Evolutionary conservation across 1,140 invertebrate species (phyloP).

Genomic region (Pachypsylla venusta): DNA sequence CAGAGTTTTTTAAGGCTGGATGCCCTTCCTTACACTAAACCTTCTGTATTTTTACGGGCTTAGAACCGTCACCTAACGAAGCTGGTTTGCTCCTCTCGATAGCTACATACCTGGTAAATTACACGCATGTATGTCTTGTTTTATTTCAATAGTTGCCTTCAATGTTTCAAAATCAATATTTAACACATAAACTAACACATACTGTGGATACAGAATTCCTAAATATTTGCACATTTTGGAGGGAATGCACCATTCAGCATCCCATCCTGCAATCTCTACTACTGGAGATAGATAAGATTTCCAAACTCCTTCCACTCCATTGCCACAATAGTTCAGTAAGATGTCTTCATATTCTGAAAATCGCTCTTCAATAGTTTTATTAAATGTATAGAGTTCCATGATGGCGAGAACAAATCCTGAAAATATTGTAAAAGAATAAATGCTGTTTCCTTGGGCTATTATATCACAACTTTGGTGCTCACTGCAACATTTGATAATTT

Average conservation of each 20-base stretch:
- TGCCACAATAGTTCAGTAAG: background rate
- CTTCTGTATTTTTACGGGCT: too few relatives aligned
- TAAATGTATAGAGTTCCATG: background rate
- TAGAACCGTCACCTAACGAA: too few relatives aligned
- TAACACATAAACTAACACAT: background rate
- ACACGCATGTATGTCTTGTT: background rate
- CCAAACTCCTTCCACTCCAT: background rate
- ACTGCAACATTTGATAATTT: too few relatives aligned
- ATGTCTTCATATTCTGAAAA: background rate
- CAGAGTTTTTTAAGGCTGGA: too few relatives aligned
- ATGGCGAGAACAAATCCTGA: too few relatives aligned
- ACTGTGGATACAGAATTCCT: background rate
- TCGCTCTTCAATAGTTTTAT: background rate
- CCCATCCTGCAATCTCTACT: background rate
- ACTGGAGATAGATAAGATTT: background rate
- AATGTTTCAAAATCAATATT: background rate
- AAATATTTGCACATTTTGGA: background rate
- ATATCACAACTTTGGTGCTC: too few relatives aligned
- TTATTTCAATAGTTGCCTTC: background rate
- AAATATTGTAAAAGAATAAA: too few relatives aligned
- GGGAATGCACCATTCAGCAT: constrained; percentile 5
- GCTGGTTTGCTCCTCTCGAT: too few relatives aligned
- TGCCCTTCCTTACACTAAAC: too few relatives aligned
- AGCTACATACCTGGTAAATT: background rate
- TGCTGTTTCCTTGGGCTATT: too few relatives aligned